Evolutionary conservation across 1,140 invertebrate genomes (phyloP), one percentile per base, ranked within the genome.

Genomic region (Drosophila sproati): DNA sequence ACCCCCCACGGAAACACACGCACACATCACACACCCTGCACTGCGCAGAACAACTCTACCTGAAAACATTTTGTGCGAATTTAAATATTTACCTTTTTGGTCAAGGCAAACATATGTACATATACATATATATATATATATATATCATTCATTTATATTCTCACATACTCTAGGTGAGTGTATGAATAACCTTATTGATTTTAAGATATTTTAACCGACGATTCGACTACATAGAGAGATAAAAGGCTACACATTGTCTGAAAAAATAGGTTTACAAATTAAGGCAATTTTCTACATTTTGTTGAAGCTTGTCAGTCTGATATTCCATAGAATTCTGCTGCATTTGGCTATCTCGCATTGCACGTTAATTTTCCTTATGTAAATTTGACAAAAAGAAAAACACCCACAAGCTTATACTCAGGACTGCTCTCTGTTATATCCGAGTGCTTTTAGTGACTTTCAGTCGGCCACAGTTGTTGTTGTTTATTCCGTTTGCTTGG

Each of bases 321-420:
- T 20, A 20, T 20, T 20, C 20, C 20, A 20, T 20, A 20, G 20
- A 20, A 20, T 20, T 20, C 20, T 1, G 20, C 20, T 60, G 29
- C 12, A 69, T 28, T 56, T 10, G 29, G 7, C 41, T 57, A 55
- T 56, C 76, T 86, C 50, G 43, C 76, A 88, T 82, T 87, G 88
- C 76, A 71, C 80, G 76, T 87, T 87, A 79, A 87, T 87, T 87
- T 87, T 79, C 79, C 78, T 82, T 86, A 86, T 86, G 82, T 87
- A 86, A 86, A 87, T 87, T 52, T 28, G 37, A 60, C 3, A 32
- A 35, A 39, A 50, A 56, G 39, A 51, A 51, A 4, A 41, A n/a
- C 3, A 10, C 31, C 34, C 5, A 34, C 34, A 1, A 2, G 20
- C 34, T 2, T 2, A 34, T 4, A 0, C 34, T 34, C 5, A 37